These are phyloP conservation scores for Sakesphorus luctuosus DNA, from an alignment of 2,113 vertebrate species.

Conservation along the genomic window DNA sequence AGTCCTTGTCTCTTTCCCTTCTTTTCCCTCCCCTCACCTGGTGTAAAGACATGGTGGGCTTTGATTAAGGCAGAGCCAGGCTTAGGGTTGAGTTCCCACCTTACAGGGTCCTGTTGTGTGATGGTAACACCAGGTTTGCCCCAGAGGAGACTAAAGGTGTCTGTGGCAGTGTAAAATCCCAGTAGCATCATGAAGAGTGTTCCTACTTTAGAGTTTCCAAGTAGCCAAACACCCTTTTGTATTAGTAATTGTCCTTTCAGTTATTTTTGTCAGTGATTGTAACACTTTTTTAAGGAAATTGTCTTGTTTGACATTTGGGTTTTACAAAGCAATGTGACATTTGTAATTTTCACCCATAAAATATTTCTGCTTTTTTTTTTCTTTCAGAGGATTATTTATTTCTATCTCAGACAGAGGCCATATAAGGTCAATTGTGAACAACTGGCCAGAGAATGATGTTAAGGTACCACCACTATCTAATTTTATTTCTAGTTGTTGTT, in stretches of 20 bases:
- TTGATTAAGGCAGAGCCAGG: neutral
- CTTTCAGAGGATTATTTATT: constrained; percentile 92
- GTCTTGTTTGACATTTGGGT: neutral
- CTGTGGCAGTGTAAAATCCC: neutral
- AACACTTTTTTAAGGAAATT: neutral
- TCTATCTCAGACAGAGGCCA: constrained; percentile 96
- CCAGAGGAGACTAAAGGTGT: neutral
- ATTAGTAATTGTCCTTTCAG: neutral
- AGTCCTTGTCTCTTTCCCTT: neutral
- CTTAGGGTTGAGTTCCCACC: neutral
- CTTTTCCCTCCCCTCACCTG: neutral
- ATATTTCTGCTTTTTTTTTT: neutral
- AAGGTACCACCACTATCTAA: constrained; percentile 75
- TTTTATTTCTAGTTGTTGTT: neutral
- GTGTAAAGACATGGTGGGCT: rapidly evolving
- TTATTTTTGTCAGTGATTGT: neutral
- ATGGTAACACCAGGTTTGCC: neutral
- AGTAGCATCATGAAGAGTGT: too few relatives aligned
- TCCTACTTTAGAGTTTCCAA: neutral
- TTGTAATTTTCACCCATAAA: neutral
- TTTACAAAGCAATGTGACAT: neutral
- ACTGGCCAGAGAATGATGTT: constrained; percentile 95
- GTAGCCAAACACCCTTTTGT: neutral
- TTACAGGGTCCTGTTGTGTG: neutral
- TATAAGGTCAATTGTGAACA: constrained; percentile 92